A percentile compares a stretch with the other conserved stretches of the same genome.
phyloP scores from a whole-genome alignment of 2,797 vertebrate species.

The Sebastes trivittatus region DNA sequence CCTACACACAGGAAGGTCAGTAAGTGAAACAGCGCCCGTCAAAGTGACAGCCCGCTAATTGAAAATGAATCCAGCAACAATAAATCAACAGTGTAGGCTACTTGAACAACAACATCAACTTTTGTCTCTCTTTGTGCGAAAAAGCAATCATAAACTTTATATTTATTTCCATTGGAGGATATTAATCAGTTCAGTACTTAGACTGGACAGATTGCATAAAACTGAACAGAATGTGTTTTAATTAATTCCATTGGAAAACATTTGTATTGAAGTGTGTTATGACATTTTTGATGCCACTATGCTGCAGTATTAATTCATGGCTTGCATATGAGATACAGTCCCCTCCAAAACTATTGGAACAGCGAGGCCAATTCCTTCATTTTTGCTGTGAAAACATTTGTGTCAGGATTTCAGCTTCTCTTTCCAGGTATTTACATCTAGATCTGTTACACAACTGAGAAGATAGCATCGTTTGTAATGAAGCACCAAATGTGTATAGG shows the following conservation, averaged over 20 bases:
- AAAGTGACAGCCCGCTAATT: neutral
- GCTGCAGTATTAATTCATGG: neutral
- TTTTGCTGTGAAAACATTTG: too few relatives aligned
- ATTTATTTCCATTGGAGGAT: neutral
- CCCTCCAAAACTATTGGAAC: too few relatives aligned
- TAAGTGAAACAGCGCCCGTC: neutral
- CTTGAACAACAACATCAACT: neutral
- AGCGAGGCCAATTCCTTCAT: too few relatives aligned
- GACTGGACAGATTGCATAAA: neutral
- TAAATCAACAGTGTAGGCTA: neutral
- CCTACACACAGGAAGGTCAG: neutral
- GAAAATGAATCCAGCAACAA: neutral
- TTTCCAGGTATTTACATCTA: too few relatives aligned
- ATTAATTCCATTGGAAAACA: neutral
- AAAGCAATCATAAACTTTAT: neutral
- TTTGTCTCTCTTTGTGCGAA: neutral
- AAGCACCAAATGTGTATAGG: too few relatives aligned
- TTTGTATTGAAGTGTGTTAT: neutral
- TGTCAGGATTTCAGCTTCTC: too few relatives aligned
- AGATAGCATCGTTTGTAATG: too few relatives aligned
- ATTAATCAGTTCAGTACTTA: conserved; percentile 3
- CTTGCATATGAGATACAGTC: too few relatives aligned
- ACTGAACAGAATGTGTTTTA: neutral
- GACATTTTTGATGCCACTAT: neutral
- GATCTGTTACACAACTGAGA: too few relatives aligned